Evolutionary conservation across 1,140 invertebrate genomes (phyloP).

Genomic region (Macrotrachela quadricornifera): DNA sequence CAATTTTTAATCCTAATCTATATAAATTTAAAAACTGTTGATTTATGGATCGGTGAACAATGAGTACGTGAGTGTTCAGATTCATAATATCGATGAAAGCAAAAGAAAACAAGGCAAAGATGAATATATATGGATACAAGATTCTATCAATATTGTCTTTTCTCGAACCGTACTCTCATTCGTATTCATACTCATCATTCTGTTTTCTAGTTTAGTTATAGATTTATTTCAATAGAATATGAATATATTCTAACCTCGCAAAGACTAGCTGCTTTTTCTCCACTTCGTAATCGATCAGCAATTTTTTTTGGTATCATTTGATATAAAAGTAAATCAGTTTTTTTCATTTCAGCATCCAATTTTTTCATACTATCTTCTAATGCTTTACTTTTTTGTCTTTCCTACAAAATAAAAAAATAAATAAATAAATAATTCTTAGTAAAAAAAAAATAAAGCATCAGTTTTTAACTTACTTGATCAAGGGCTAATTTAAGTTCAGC

Average conservation of each 20-base stretch:
- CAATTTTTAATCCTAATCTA: no score
- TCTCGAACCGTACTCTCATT: no score
- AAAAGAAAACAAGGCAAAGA: no score
- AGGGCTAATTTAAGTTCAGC: conserved; percentile 80
- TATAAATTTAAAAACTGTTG: no score
- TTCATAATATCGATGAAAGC: no score
- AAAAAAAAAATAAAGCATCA: neutral
- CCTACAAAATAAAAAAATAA: conserved; percentile 28
- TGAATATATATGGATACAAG: no score
- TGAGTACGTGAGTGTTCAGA: no score
- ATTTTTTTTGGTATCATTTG: conserved; percentile 92
- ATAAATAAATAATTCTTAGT: neutral
- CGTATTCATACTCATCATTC: no score
- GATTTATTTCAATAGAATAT: no score
- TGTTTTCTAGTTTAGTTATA: no score
- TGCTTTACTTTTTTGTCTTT: conserved; percentile 84
- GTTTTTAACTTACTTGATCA: conserved; percentile 60
- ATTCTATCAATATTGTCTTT: no score
- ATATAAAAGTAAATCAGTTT: conserved; percentile 79
- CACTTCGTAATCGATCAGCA: conserved; percentile 62
- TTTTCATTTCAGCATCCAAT: conserved; percentile 76
- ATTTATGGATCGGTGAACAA: no score
- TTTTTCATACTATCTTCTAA: conserved; percentile 85
- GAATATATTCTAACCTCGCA: conserved; percentile 57
- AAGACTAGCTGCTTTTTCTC: conserved; percentile 76